Evolutionary conservation across 2,113 vertebrate species (phyloP).

Genomic region (Thalassoma bifasciatum): DNA sequence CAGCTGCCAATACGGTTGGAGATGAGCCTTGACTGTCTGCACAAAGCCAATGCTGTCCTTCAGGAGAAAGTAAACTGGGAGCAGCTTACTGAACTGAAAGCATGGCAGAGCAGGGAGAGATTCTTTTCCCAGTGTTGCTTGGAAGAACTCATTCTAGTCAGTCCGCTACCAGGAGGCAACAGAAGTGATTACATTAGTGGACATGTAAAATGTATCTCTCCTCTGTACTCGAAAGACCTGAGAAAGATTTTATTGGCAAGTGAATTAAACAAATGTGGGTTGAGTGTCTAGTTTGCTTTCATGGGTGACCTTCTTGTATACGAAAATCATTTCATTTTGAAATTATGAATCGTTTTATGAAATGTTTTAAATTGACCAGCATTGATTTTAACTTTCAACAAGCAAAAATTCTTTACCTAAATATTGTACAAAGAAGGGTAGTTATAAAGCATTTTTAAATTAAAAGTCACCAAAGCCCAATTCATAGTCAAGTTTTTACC

Average conservation of each 20-base stretch:
- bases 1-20: slow-evolving; percentile 60
- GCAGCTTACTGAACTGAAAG: slow-evolving; percentile 23
- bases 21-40: slow-evolving; percentile 28
- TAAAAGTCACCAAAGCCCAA: too few species aligned
- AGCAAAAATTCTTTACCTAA: too few species aligned
- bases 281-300: too few species aligned
- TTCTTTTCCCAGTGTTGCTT: slow-evolving; percentile 9
- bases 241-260: background rate
- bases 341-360: too few species aligned
- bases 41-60: slow-evolving; percentile 22
- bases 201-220: background rate
- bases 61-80: slow-evolving; percentile 23
- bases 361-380: too few species aligned
- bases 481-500: too few species aligned
- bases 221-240: background rate
- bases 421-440: too few species aligned
- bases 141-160: background rate
- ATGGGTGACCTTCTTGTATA: too few species aligned
- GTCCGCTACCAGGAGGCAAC: background rate
- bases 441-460: too few species aligned
- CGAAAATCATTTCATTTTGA: too few species aligned
- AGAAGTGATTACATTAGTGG: background rate
- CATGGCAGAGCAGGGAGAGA: slow-evolving; percentile 4
- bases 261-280: background rate
- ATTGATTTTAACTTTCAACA: too few species aligned